Evolutionary conservation across 2,888 invertebrate species (phyloP), one percentile per base, ranked within the genome.

Genomic region (Trachelus iudaicus): DNA sequence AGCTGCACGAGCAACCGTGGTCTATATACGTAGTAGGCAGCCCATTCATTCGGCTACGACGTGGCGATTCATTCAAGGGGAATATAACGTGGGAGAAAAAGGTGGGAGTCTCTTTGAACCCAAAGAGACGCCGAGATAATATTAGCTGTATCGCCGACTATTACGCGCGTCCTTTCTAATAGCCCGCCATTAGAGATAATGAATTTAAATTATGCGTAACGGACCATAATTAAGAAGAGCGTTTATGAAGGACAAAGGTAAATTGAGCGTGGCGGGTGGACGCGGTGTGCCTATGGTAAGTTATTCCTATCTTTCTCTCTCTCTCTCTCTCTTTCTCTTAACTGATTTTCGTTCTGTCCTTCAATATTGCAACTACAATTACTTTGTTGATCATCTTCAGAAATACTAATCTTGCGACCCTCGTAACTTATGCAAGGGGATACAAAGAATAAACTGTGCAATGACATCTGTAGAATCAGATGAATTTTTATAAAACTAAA

Each of bases 111-210:
- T 2, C 56, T 35, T 35, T 35, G 56, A 56, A 23, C 23, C 23
- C 56, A 56, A 40, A 40, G 56, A 56, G 56, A 56, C 23, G 56
- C 56, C 56, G 56, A 23, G 56, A 56, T 56, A 56, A 56, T 56
- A 56, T 56, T 56, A 56, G 56, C 56, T 23, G 56, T 56, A 56
- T 56, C 56, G 56, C 56, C 56, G 9, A 56, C 56, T 56, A 56
- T 56, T 56, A 56, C 56, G 56, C 56, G 56, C 56, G 56, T 56
- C 23, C 56, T 83, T 83, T 81, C 80, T 87, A 87, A 87, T 85
- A 86, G 88, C 83, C 76, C 75, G 81, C 83, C 85, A 84, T 87
- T 87, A 86, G 82, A 84, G 83, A 85, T 87, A 87, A 87, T 87
- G 85, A 84, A 84, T 83, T 83, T 85, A 86, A 87, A 87, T 88